Base-by-base conservation (phyloP, 2,113 vertebrate genomes). In the Malurus elegans region DNA sequence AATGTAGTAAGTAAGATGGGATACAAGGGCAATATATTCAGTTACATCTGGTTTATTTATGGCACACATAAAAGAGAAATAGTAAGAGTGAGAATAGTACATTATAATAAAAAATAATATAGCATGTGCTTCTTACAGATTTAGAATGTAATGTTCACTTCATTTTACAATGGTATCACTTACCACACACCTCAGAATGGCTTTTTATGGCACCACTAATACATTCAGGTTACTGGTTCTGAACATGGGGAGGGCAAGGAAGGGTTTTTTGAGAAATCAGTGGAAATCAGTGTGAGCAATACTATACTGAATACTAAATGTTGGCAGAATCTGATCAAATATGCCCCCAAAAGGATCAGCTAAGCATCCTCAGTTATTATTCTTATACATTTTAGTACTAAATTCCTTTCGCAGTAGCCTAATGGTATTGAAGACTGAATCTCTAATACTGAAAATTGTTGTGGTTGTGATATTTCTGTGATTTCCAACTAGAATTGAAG, bases 1-100 rank as follows among this genome's bases (percentile, higher is more conserved):
- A 96, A 97, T 95, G 94, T 97, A 97, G 98, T 98, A 98, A 98
- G 98, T 98, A 97, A 97, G 83, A 93, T 96, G 94, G 91, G 64
- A 65, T 92, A 60, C 61, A 90, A 96, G 84, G 87, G 83, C 6
- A 71, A 93, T 75, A 24, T 79, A 75, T 89, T 87, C 58, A 92
- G 76, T 86, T 84, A 90, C 51, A 72, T 71, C 26, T 94, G 21
- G 58, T 88, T 95, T 88, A 76, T 75, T 93, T 88, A 65, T 58
- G 32, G 58, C 31, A 60, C 67, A 70, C 54, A 73, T 29, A 71
- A 94, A 40, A 70, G 92, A 72, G 15, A 91, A 92, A 44, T 66
- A 91, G 44, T 73, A 12, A 79, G n/a, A 79, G 16, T 10, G 11
- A 96, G 72, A 79, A 16, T 62, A 75, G 26, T 57, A 24, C 2